These are phyloP conservation scores for Oncorhynchus keta DNA, from an alignment of 2,113 vertebrate species.

Conservation along the genomic window DNA sequence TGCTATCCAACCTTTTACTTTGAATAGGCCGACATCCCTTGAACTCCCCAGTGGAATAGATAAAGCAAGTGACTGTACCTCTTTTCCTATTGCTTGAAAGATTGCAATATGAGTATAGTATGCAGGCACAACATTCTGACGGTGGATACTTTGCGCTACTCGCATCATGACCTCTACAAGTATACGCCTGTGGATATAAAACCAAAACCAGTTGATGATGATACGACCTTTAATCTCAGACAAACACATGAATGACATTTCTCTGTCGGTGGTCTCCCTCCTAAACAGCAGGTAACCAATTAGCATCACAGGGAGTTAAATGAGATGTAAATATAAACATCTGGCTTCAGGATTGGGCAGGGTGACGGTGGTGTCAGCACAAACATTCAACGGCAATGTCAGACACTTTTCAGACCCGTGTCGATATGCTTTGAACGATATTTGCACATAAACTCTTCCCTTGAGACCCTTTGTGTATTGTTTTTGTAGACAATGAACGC, in stretches of 20 bases:
- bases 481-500: no score
- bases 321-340: constrained; percentile 60
- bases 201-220: constrained; percentile 47
- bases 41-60: not conserved
- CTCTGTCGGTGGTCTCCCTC: constrained; percentile 55
- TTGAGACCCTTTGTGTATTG: no score
- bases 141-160: constrained; percentile 42
- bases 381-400: not conserved
- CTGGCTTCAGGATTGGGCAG: constrained; percentile 37
- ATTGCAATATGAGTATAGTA: no score
- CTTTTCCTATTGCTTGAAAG: no score
- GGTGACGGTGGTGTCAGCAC: not conserved
- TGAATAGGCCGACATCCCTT: not conserved
- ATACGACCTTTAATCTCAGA: constrained; percentile 64
- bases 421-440: no score
- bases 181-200: constrained; percentile 50
- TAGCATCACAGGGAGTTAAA: constrained; percentile 48
- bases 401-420: not conserved
- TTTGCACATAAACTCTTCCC: no score
- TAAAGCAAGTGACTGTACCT: no score
- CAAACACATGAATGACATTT: constrained; percentile 64
- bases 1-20: not conserved
- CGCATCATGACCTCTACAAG: constrained; percentile 56
- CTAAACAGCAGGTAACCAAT: constrained; percentile 62
- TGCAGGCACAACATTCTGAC: not conserved